These are phyloP conservation scores for Bos taurus DNA, from an alignment of 2,113 vertebrate species.

Conservation along the genomic window ARS-UCD2.0 NC_037332.1:16762501-16763000, in stretches of 20 bases:
- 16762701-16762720: background rate
- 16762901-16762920: background rate
- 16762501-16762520: background rate
- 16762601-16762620: background rate
- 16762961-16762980: background rate
- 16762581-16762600: background rate
- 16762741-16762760: no score
- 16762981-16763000: background rate
- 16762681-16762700: background rate
- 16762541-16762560: accelerated
- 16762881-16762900: background rate
- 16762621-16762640: background rate
- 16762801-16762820: background rate
- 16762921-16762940: background rate
- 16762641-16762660: background rate
- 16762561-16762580: background rate
- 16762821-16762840: background rate
- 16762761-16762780: background rate
- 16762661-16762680: background rate
- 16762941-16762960: background rate
- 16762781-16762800: background rate
- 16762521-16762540: no score
- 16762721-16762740: no score
- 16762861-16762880: background rate
- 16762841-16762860: background rate